Base-by-base conservation (phyloP, 2,888 invertebrate genomes). In the Hylaea fasciaria region DNA sequence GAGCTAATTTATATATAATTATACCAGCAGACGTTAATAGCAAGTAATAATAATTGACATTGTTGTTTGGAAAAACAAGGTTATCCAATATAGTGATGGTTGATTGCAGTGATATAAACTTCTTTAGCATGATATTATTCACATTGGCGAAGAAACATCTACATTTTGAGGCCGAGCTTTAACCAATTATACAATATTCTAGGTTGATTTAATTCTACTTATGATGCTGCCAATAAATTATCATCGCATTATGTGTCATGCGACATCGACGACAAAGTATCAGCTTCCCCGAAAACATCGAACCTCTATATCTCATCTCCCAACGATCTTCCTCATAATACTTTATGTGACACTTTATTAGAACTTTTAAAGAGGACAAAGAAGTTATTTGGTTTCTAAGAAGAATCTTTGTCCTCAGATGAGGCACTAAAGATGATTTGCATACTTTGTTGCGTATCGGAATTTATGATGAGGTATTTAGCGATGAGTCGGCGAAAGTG, bases 311-410 rank as follows among this genome's bases (percentile, higher is more conserved):
- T 64, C 29, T 65, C 63, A 69, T 63, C 32, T 35, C 35, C 22
- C 40, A 54, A 53, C 56, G 55, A 73, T 65, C 65, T 78, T 71
- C 76, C 75, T 82, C 81, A 78, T 77, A 78, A 78, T 70, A 78
- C 77, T 90, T 89, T 91, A 90, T 89, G 89, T 84, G 90, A 90
- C 91, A 88, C 68, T 86, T 89, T 87, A 88, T 89, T 88, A 81
- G 82, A 86, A 44, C 76, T 75, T 77, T 80, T n/a, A 76, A 80
- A 74, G 47, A 71, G 70, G 73, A 86, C 83, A 85, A 85, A 82
- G 77, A 76, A 80, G 71, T 84, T 83, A 83, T 83, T 79, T 67
- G 64, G 74, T 75, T 91, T 91, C 91, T 80, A 64, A 85, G 91
- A 90, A 90, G 80, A 83, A 84, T 80, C 75, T 79, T 76, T 86